Base-by-base conservation (phyloP, 2,797 vertebrate genomes). In the Lemur catta region DNA sequence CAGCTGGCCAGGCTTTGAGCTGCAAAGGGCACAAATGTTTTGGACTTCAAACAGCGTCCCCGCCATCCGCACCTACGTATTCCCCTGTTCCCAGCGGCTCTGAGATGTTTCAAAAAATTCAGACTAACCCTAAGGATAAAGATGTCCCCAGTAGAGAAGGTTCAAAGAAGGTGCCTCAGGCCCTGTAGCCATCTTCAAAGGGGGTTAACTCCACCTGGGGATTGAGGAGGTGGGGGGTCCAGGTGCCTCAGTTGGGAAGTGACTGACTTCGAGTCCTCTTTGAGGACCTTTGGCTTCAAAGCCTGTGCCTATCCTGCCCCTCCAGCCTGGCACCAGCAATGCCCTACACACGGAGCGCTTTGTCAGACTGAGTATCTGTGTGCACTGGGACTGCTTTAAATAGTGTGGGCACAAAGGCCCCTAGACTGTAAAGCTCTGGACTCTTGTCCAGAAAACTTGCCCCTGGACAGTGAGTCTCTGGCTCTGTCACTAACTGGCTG, bases 31-130 rank as follows among this genome's bases (percentile, higher is more conserved):
- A 15, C 26, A 41, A 0, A 46, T 17, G 43, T 38, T 71, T 81
- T 43, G n/a, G 46, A 50, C 50, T 46, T 43, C 57, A 24, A 0
- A 65, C 15, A 6, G 22, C 1, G 6, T 57, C 63, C 33, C 18
- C 0, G 22, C 74, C 6, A 9, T 43, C 38, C 0, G 1, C 35
- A 38, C 14, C 10, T 59, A 35, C 0, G 0, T 20, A 4, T 17
- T 5, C 22, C 22, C 35, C 35, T 17, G 35, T 30, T 61, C 35
- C 50, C 50, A 43, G 75, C 1, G n/a, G 14, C 55, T n/a, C 52
- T 55, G 74, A 43, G n/a, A 3, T 35, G 26, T 67, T 92, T 82
- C 6, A 1, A 22, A 72, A 59, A 78, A 50, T 30, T 71, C 52
- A 59, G 30, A 65, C 38, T 61, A 30, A 33, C 26, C 69, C 22